Conservation (phyloP, 2,113 vertebrate species). For the Pedetes capensis region DNA sequence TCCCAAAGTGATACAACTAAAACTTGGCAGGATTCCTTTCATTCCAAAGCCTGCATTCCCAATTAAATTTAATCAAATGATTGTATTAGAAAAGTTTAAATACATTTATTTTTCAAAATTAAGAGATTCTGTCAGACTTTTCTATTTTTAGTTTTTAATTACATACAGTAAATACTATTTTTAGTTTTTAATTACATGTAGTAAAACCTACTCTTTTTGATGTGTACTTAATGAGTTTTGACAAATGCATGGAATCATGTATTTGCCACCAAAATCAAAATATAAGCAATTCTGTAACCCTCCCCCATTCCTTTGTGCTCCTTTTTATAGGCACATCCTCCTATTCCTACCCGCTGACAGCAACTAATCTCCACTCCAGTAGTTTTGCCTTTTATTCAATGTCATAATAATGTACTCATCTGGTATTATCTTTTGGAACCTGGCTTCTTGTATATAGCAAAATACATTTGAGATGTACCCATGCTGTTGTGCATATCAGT, state of each 20-base stretch:
- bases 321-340: neutral
- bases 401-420: neutral
- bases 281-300: neutral
- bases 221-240: neutral
- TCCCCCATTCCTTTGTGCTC: neutral
- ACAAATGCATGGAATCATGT: neutral
- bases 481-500: neutral
- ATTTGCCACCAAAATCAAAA: neutral
- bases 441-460: neutral
- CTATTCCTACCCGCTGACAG: neutral
- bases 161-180: neutral
- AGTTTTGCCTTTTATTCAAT: slow-evolving; percentile 33
- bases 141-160: neutral
- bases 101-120: slow-evolving; percentile 37
- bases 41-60: neutral
- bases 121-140: neutral
- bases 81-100: neutral
- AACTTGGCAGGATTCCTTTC: neutral
- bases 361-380: neutral
- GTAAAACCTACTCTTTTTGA: slow-evolving; percentile 3
- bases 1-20: neutral
- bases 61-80: neutral
- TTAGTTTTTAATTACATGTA: neutral
- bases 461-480: neutral
- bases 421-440: neutral